Percentiles rank a stretch among this genome's conserved stretches.
Conservation (phyloP, 2,113 vertebrate species). For the Saccopteryx leptura region DNA sequence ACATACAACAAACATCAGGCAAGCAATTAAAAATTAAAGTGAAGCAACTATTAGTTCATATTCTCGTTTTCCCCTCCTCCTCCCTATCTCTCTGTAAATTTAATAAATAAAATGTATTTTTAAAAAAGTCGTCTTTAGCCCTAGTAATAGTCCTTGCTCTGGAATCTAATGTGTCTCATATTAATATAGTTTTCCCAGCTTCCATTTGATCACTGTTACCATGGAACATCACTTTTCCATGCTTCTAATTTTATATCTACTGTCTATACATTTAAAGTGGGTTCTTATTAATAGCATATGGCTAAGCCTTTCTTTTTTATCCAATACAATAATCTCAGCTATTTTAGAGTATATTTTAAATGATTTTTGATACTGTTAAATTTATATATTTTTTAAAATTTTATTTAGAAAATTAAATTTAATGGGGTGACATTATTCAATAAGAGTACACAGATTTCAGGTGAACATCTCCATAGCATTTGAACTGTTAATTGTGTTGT, state of each 20-base stretch:
- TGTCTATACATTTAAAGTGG: conserved; percentile 3
- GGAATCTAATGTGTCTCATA: neutral
- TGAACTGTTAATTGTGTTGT: too few relatives aligned
- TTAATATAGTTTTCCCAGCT: neutral
- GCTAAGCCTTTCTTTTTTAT: neutral
- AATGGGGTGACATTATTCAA: too few relatives aligned
- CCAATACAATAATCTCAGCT: neutral
- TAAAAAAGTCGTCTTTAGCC: neutral
- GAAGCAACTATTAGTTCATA: too few relatives aligned
- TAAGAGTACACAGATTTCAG: too few relatives aligned
- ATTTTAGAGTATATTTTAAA: neutral
- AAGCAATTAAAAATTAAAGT: too few relatives aligned
- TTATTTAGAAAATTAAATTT: too few relatives aligned
- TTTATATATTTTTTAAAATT: too few relatives aligned
- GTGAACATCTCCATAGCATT: too few relatives aligned
- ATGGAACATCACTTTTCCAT: neutral
- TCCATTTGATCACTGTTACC: neutral
- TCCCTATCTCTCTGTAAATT: too few relatives aligned
- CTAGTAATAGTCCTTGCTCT: neutral
- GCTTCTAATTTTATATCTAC: neutral
- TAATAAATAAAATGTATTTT: too few relatives aligned
- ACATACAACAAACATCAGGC: too few relatives aligned
- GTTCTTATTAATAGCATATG: neutral
- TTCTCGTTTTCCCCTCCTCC: too few relatives aligned
- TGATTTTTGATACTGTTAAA: neutral